Evolutionary conservation across 1,140 invertebrate species (phyloP), one percentile per base, ranked within the genome.

Genomic region (Drosophila sturtevanti): DNA sequence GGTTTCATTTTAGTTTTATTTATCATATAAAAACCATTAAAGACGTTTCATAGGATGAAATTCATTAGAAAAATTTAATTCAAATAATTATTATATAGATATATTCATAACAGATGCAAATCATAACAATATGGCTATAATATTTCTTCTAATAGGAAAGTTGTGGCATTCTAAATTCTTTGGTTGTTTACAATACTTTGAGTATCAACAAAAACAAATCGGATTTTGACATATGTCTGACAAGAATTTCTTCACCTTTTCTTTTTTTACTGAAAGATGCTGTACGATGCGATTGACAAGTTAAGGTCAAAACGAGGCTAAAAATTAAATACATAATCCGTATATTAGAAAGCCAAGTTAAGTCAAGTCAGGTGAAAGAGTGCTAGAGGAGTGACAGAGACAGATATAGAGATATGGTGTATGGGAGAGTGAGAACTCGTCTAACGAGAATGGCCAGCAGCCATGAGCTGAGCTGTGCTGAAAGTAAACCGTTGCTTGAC

Each of bases 401-500:
- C 14, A 37, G 67, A 63, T 38, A 54, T 21, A 51, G 67, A 63
- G 51, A 54, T 21, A 51, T 12, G 37, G 21, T 21, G 24, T 18
- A 44, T 44, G 62, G 61, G 51, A 54, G 44, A 51, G 61, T 21
- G 69, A 77, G 74, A 86, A 86, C 82, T 79, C 37, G 82, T 87
- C 79, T 71, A 81, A 87, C 82, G 68, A 87, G 82, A 89, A 74
- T 75, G 67, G 72, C 27, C 67, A 74, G 27, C 69, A 62, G 69
- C 55, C 37, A 56, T 41, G 56, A 74, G 71, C 62, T 80, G 52
- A 84, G 80, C 41, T 41, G 56, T 70, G 71, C 62, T 80, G 52
- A 84, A 84, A 77, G 70, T 65, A 71, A 89, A 89, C 84, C 84
- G 84, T 89, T 89, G 85, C 67, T 71, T 89, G 84, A 89, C 84